Evolutionary conservation across 1,140 invertebrate species (phyloP).

Genomic region (Ericerus pela): DNA sequence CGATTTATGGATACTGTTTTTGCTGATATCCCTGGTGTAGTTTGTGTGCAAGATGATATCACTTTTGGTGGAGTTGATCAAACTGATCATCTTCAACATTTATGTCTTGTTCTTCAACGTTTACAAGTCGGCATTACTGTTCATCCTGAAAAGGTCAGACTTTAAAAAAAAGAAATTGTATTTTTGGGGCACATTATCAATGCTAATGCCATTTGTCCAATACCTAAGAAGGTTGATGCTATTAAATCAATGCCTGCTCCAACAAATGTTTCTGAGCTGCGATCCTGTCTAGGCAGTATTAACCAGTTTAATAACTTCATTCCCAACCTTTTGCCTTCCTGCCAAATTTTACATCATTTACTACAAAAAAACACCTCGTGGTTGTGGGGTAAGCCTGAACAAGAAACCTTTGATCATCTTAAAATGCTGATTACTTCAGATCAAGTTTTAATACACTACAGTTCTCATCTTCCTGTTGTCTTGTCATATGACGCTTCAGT

Average conservation of each 20-base stretch:
- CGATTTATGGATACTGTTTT: constrained; percentile 30
- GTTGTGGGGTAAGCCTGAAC: neutral
- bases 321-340: neutral
- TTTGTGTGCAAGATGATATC: constrained; percentile 21
- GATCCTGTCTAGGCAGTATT: constrained; percentile 26
- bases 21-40: constrained; percentile 17
- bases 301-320: constrained; percentile 2
- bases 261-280: constrained; percentile 25
- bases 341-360: neutral
- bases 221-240: constrained; percentile 28
- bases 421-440: neutral
- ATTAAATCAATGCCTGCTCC: constrained; percentile 28
- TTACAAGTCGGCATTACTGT: constrained; percentile 15
- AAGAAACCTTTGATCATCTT: neutral
- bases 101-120: constrained; percentile 10
- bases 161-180: constrained; percentile 20
- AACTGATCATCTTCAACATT: constrained; percentile 12
- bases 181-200: constrained; percentile 32
- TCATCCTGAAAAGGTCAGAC: constrained; percentile 23
- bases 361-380: neutral
- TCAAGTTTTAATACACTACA: neutral
- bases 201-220: constrained; percentile 25
- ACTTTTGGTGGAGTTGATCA: constrained; percentile 12
- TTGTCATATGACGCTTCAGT: neutral
- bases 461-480: neutral